Conservation (phyloP, 2,888 invertebrate genomes). For the Luperina nickerlii region DNA sequence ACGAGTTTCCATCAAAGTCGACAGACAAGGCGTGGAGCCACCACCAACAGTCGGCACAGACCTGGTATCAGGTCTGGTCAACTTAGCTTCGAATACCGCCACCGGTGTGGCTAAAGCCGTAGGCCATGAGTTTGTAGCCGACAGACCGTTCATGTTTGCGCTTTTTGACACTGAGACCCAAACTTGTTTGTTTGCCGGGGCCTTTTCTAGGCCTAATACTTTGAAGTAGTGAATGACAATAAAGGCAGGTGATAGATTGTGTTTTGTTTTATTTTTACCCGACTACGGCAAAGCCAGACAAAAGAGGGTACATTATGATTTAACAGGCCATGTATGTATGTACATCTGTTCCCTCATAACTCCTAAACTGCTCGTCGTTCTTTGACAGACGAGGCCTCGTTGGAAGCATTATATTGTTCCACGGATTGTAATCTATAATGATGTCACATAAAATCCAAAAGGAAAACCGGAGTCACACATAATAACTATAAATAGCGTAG, state of each 20-base stretch:
- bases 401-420: too few species aligned
- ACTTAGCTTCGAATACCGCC: conserved; percentile 43
- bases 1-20: conserved; percentile 62
- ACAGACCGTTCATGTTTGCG: conserved; percentile 71
- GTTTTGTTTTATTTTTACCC: conserved; percentile 13
- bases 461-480: too few species aligned
- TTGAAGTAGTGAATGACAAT: conserved; percentile 6
- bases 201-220: conserved; percentile 62
- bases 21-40: conserved; percentile 56
- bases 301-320: neutral
- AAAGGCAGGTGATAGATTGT: neutral
- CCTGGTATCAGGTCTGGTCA: conserved; percentile 23
- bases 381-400: too few species aligned
- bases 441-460: too few species aligned
- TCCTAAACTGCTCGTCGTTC: too few species aligned
- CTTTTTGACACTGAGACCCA: conserved; percentile 68
- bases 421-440: too few species aligned
- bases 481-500: too few species aligned
- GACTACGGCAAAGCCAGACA: neutral
- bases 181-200: conserved; percentile 66
- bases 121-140: conserved; percentile 68
- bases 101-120: conserved; percentile 59
- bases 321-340: too few species aligned
- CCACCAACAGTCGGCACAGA: conserved; percentile 31
- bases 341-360: too few species aligned